Base-by-base conservation (phyloP, 2,888 invertebrate genomes). In the Amiota communis region DNA sequence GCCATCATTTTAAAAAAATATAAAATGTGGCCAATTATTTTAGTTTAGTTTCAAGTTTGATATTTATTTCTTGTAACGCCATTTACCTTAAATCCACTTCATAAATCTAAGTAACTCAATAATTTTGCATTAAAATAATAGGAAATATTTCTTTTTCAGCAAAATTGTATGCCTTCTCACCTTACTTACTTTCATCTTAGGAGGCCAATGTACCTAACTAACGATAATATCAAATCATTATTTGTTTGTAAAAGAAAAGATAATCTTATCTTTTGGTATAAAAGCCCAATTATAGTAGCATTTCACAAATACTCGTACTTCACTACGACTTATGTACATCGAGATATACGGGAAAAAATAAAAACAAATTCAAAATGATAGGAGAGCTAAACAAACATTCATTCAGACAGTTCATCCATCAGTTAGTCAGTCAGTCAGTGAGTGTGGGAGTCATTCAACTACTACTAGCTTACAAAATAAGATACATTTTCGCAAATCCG, bases 401-500 rank as follows among this genome's bases (percentile, higher is more conserved):
- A 59, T 17, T 2, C 59, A 59, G 59, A 2, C 17, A 59, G 17
- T 2, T n/a, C n/a, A 3, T 9, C 12, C 17, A 23, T 8, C 59
- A 59, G 59, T 23, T n/a, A 17, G 17, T 3, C 59, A 59, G 17
- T 23, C 15, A 36, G 36, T 36, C 4, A 36, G 36, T 36, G 36
- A 36, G 36, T 36, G 0, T 6, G 1, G 36, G 2, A 36, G 36
- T 36, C 8, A 36, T 36, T 36, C 36, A 36, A 36, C 36, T 36
- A 36, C 36, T 36, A 36, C 15, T 17, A 63, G 23, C 23, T 61
- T 10, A 20, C 13, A 46, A 15, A 68, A 51, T 36, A 23, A 68
- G 67, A 68, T 68, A 68, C 67, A 68, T 68, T 68, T 51, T 53
- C 36, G 67, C 23, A 68, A 68, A 68, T 68, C 13, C 36, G 49